Evolutionary conservation across 2,888 invertebrate genomes (phyloP).

Genomic region (Thera obeliscata): DNA sequence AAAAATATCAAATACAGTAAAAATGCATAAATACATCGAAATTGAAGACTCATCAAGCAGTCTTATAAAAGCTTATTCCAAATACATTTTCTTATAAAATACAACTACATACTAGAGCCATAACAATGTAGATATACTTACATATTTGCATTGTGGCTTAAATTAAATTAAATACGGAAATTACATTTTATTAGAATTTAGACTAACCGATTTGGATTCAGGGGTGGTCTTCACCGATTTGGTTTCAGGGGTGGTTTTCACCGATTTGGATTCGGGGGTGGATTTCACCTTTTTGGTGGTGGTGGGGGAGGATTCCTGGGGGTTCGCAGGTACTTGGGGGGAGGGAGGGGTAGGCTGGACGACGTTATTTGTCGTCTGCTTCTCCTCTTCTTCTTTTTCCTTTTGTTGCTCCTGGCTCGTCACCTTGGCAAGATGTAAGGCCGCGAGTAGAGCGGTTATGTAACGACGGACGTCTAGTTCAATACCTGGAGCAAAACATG

Average conservation of each 20-base stretch:
- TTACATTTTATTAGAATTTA: constrained; percentile 42
- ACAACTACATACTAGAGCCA: constrained; percentile 60
- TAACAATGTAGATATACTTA: constrained; percentile 63
- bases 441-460: constrained; percentile 72
- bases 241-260: too few species aligned
- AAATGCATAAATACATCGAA: constrained; percentile 58
- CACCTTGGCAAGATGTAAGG: constrained; percentile 73
- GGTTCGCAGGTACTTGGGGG: constrained; percentile 44
- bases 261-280: constrained; percentile 64
- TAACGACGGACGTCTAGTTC: constrained; percentile 76
- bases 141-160: constrained; percentile 65
- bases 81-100: constrained; percentile 49
- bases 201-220: constrained; percentile 53
- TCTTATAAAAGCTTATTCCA: constrained; percentile 51
- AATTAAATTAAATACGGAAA: constrained; percentile 38
- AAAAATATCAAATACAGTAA: constrained; percentile 48
- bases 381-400: constrained; percentile 42
- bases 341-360: constrained; percentile 51
- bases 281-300: constrained; percentile 65
- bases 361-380: constrained; percentile 36
- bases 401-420: constrained; percentile 67
- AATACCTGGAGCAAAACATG: constrained; percentile 57
- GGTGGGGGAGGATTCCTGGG: constrained; percentile 55
- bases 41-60: constrained; percentile 58
- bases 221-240: too few species aligned